phyloP scores from a whole-genome alignment of 2,113 vertebrate genomes.

The Buteo buteo region DNA sequence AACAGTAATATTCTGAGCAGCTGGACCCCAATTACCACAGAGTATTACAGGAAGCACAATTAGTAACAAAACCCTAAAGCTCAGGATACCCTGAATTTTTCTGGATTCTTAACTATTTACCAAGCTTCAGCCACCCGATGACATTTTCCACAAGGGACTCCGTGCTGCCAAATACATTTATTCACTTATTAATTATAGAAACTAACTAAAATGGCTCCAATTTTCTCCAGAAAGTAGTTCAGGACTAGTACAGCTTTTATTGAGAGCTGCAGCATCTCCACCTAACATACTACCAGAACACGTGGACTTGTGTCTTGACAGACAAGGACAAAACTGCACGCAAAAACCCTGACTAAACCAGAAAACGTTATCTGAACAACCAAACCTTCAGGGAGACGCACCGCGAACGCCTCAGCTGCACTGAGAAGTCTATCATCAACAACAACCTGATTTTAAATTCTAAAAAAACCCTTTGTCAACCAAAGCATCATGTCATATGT shows the following conservation, averaged over 20 bases:
- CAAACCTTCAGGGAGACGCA: not conserved
- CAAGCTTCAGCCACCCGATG: not conserved
- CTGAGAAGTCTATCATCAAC: not conserved
- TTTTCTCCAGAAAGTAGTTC: not conserved
- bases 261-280: not conserved
- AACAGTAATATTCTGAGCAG: constrained; percentile 19
- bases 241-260: not conserved
- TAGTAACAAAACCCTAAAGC: not conserved
- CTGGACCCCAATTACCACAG: constrained; percentile 8
- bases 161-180: not conserved
- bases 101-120: not conserved
- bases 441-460: not conserved
- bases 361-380: rapidly evolving
- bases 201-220: not conserved
- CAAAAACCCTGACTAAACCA: not conserved
- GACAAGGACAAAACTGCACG: not conserved
- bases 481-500: not conserved
- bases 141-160: not conserved
- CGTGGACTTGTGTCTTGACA: rapidly evolving
- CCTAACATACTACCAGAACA: not conserved
- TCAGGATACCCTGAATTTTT: not conserved
- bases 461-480: not conserved
- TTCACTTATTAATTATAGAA: not conserved
- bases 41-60: not conserved
- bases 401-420: not conserved